Evolutionary conservation across 2,797 vertebrate genomes (phyloP).

Genomic region (Buceros bicornis): DNA sequence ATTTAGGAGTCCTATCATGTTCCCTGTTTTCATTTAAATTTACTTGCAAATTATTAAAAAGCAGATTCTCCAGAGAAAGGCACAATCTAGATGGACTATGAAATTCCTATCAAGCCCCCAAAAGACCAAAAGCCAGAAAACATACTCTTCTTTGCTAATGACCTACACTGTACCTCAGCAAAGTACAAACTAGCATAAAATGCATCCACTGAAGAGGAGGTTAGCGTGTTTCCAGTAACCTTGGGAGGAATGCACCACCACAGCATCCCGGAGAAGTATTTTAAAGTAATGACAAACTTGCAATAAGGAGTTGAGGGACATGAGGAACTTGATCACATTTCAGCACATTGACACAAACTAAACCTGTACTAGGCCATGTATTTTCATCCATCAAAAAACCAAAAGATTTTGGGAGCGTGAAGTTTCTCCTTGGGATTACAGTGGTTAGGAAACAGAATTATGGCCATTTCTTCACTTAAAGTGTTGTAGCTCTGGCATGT

Average conservation of each 20-base stretch:
- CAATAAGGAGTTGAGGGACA: too few relatives aligned
- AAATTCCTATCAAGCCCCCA: neutral
- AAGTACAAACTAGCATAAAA: neutral
- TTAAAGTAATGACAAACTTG: neutral
- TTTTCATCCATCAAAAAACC: neutral
- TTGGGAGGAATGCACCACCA: neutral
- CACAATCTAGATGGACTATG: neutral
- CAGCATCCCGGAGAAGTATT: neutral
- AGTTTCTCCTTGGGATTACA: neutral
- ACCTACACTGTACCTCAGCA: neutral
- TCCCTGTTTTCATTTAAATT: neutral
- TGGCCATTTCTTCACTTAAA: neutral
- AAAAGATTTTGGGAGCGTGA: neutral
- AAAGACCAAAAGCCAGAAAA: neutral
- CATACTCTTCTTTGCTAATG: neutral
- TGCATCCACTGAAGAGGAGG: neutral
- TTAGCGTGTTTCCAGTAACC: neutral
- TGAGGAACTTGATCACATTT: too few relatives aligned
- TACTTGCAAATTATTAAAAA: neutral
- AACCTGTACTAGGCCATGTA: too few relatives aligned
- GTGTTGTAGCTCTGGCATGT: neutral
- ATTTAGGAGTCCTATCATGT: neutral
- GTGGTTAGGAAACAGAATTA: neutral
- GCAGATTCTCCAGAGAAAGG: neutral
- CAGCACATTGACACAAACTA: neutral